Conservation (phyloP, 1,140 invertebrate species). For the Triops cancriformis region DNA sequence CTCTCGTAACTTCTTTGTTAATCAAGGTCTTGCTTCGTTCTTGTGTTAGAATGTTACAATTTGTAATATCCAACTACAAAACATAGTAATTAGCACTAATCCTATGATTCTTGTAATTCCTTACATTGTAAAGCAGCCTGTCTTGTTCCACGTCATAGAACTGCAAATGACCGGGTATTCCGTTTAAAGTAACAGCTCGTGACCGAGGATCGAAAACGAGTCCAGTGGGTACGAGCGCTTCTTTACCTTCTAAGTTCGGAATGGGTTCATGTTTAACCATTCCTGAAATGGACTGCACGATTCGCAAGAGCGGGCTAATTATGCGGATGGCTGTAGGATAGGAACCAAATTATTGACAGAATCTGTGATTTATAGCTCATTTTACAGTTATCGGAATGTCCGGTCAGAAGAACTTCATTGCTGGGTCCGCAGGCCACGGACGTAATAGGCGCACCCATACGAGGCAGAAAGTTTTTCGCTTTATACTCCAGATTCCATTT, state of each 20-base stretch:
- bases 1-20: constrained; percentile 58
- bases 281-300: constrained; percentile 51
- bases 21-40: constrained; percentile 49
- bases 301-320: constrained; percentile 49
- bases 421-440: constrained; percentile 56
- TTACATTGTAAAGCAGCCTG: constrained; percentile 64
- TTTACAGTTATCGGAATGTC: constrained; percentile 63
- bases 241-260: constrained; percentile 34
- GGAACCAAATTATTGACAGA: constrained; percentile 17
- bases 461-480: constrained; percentile 57
- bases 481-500: constrained; percentile 57
- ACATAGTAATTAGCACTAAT: background rate
- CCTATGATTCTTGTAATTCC: constrained; percentile 32
- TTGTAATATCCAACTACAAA: constrained; percentile 62
- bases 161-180: constrained; percentile 66
- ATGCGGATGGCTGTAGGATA: constrained; percentile 52
- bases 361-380: constrained; percentile 22
- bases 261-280: constrained; percentile 24
- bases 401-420: constrained; percentile 55
- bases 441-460: constrained; percentile 58
- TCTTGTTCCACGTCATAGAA: constrained; percentile 61
- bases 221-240: constrained; percentile 51
- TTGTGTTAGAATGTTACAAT: constrained; percentile 59
- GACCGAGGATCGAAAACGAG: constrained; percentile 57
- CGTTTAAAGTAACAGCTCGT: constrained; percentile 61